phyloP scores from a whole-genome alignment of 2,113 vertebrate genomes.

The Atrichornis clamosus region DNA sequence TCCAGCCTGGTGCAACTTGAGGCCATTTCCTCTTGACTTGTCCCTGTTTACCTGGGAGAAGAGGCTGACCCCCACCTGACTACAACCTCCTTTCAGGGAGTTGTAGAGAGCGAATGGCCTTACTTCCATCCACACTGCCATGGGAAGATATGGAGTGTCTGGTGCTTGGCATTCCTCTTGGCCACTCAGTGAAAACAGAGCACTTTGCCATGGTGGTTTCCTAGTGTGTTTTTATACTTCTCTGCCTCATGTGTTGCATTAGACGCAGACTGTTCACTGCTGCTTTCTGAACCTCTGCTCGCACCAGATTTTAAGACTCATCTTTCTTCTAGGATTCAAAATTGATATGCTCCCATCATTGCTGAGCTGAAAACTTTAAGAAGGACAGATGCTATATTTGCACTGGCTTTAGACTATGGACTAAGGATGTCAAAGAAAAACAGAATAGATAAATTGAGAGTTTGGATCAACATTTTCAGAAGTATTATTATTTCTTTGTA shows the following conservation, averaged over 20 bases:
- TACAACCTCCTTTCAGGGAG: neutral
- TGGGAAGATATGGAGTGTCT: accelerated
- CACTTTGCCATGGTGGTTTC: neutral
- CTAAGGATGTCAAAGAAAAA: neutral
- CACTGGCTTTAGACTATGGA: neutral
- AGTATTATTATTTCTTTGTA: neutral
- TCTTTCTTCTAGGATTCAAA: neutral
- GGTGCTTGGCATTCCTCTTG: neutral
- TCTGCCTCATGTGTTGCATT: neutral
- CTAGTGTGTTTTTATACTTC: neutral
- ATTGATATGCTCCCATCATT: neutral
- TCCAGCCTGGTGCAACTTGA: neutral
- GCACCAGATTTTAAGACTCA: neutral
- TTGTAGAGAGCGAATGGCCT: neutral
- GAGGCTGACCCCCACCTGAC: too few relatives aligned
- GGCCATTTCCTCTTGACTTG: neutral
- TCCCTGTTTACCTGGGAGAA: neutral
- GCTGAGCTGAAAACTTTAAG: neutral
- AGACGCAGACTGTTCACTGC: neutral
- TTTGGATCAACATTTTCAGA: neutral
- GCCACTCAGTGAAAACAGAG: neutral
- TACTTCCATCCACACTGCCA: neutral
- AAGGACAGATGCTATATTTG: neutral
- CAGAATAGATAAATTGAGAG: neutral
- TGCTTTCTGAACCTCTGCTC: neutral